Base-by-base conservation (phyloP, 2,113 vertebrate genomes). In the Odontophorus gujanensis region DNA sequence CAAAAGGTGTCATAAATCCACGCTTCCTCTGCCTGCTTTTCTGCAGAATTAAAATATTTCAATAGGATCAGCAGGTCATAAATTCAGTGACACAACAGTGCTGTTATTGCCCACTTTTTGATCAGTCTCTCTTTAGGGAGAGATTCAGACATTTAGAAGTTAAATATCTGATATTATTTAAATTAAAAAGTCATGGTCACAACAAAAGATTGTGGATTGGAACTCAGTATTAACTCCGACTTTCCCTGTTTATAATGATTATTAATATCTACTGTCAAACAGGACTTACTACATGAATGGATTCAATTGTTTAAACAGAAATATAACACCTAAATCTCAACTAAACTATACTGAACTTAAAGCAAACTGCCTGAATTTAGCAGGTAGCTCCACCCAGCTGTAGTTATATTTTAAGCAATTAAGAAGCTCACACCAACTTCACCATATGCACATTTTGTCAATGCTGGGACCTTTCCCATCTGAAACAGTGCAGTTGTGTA, bases 31-130 rank as follows among this genome's bases (percentile, higher is more conserved):
- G 63, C 50, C 55, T 82, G 5, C 32, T 69, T 89, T 77, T 63
- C n/a, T 90, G 32, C 42, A 67, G 32, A 93, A 90, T 78, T 92
- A 51, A 92, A 74, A 77, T 91, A 71, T 71, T 93, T 78, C 42
- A 38, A 3, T 86, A 68, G 47, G 68, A 86, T 83, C 68, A 81
- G 45, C 76, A 65, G 38, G 20, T 91, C 55, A 59, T 90, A 83
- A 87, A 86, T 94, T 92, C 68, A 75, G 14, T 90, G 68, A 28
- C 85, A 86, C 68, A 57, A 32, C 18, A 53, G 48, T 34, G 22
- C 68, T 83, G 38, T 87, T 95, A 67, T 50, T 88, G 38, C 61
- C 42, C 57, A 43, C 65, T 91, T 57, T 91, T 72, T 83, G 73
- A 82, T 91, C 75, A 82, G 20, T 62, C 26, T 85, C n/a, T 24